Conservation (phyloP, 2,888 invertebrate species). For the Drosophila dives region DNA sequence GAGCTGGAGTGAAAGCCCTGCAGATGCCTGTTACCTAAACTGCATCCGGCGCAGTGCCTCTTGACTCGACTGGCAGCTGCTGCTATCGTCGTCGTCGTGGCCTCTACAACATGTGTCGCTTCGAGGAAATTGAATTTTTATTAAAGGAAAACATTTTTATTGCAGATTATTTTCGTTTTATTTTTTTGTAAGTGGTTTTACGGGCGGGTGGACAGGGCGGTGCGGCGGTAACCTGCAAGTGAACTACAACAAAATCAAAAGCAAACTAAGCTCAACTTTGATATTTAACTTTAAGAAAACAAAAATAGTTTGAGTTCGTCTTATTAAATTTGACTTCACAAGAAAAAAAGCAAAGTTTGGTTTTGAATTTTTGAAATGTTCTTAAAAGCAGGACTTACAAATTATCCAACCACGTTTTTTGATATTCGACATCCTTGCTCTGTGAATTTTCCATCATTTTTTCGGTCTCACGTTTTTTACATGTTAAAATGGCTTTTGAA, state of each 20-base stretch:
- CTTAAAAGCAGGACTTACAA: not conserved
- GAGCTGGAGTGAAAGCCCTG: conserved; percentile 15
- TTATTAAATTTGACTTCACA: conserved; percentile 60
- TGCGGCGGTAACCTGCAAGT: conserved; percentile 50
- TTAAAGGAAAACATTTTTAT: conserved; percentile 82
- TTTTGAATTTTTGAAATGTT: not conserved
- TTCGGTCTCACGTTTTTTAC: conserved; percentile 22
- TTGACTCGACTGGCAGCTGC: conserved; percentile 48
- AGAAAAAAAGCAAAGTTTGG: not conserved
- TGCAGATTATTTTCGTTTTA: conserved; percentile 79
- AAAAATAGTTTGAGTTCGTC: conserved; percentile 23
- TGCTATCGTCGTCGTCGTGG: conserved; percentile 28
- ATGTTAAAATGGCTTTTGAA: conserved; percentile 52
- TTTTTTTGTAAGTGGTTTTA: conserved; percentile 6
- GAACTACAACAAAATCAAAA: conserved; percentile 48
- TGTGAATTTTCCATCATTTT: conserved; percentile 16
- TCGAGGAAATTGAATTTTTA: conserved; percentile 82
- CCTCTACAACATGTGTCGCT: conserved; percentile 77
- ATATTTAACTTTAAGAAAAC: conserved; percentile 25
- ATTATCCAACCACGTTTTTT: conserved; percentile 13
- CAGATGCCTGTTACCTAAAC: conserved; percentile 61
- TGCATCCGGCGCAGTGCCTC: conserved; percentile 61
- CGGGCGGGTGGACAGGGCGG: not conserved
- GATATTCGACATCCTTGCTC: conserved; percentile 58
- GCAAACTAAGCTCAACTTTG: conserved; percentile 37